phyloP scores from a whole-genome alignment of 2,113 vertebrate genomes.

The Hemibagrus wyckioides region DNA sequence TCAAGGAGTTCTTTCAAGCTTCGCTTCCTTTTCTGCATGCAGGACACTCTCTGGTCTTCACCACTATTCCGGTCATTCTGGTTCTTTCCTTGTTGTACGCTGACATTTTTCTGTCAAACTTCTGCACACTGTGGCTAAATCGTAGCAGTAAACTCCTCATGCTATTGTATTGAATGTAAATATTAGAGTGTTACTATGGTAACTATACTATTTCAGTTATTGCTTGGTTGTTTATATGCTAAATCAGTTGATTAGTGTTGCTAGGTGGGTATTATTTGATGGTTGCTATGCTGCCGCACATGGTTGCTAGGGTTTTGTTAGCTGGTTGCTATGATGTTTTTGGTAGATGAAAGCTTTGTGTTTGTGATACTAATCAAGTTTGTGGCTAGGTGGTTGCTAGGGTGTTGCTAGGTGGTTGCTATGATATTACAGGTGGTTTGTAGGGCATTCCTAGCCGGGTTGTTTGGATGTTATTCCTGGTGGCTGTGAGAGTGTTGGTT shows the following conservation, averaged over 20 bases:
- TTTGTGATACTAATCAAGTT: no score
- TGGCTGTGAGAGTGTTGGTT: neutral
- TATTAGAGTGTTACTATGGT: no score
- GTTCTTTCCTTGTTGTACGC: neutral
- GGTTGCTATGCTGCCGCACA: no score
- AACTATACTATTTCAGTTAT: no score
- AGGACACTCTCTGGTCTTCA: neutral
- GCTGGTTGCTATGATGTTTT: neutral
- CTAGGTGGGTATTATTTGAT: no score
- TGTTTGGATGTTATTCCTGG: no score
- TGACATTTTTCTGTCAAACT: neutral
- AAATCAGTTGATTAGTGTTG: neutral
- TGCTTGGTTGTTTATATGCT: no score
- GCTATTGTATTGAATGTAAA: no score
- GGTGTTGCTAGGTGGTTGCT: neutral
- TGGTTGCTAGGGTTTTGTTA: neutral
- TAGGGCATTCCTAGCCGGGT: neutral
- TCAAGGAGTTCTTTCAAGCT: neutral
- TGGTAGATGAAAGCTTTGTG: no score
- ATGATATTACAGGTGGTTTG: neutral
- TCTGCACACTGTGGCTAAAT: neutral
- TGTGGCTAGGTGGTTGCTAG: neutral
- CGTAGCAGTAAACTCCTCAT: neutral
- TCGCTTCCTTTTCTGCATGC: neutral
- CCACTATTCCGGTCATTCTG: neutral